Conservation (phyloP, 1,140 invertebrate species). For the Trachymyrmex septentrionalis region DNA sequence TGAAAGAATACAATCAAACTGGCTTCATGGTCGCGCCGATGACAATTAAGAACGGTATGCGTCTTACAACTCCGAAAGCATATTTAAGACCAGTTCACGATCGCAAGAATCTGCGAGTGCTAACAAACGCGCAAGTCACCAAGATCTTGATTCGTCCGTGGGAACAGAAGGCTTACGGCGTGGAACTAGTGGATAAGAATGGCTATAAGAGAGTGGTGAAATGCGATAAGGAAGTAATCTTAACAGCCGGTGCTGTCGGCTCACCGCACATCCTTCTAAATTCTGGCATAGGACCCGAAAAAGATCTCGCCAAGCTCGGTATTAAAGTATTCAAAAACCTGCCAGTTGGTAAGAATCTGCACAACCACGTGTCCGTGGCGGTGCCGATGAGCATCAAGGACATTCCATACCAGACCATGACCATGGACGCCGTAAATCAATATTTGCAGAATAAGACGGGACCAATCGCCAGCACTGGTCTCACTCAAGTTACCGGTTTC, state of each 20-base stretch:
- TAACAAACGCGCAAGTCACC: conserved; percentile 85
- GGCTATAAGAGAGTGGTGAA: conserved; percentile 77
- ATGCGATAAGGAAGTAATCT: conserved; percentile 88
- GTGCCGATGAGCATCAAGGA: conserved; percentile 83
- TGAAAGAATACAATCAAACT: conserved; percentile 88
- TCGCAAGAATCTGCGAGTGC: conserved; percentile 83
- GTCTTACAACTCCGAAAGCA: conserved; percentile 87
- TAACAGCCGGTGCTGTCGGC: conserved; percentile 90
- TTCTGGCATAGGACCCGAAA: conserved; percentile 90
- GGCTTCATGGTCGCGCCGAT: conserved; percentile 87
- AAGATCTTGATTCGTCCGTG: conserved; percentile 85
- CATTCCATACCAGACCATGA: conserved; percentile 79
- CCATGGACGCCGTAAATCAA: conserved; percentile 81
- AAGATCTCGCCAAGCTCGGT: conserved; percentile 86
- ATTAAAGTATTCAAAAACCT: conserved; percentile 86
- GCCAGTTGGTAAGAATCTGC: conserved; percentile 88
- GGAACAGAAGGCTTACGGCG: conserved; percentile 87
- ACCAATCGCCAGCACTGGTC: conserved; percentile 84
- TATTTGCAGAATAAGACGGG: conserved; percentile 83
- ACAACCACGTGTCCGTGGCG: conserved; percentile 86
- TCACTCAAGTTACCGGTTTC: conserved; percentile 86
- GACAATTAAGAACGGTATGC: conserved; percentile 87
- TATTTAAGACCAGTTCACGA: conserved; percentile 85
- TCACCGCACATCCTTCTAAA: conserved; percentile 90
- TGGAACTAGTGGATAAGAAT: conserved; percentile 87